Evolutionary conservation across 92 coral and sea anemone species (phyloP).

Genomic region (Umimayanthus kanabou): DNA sequence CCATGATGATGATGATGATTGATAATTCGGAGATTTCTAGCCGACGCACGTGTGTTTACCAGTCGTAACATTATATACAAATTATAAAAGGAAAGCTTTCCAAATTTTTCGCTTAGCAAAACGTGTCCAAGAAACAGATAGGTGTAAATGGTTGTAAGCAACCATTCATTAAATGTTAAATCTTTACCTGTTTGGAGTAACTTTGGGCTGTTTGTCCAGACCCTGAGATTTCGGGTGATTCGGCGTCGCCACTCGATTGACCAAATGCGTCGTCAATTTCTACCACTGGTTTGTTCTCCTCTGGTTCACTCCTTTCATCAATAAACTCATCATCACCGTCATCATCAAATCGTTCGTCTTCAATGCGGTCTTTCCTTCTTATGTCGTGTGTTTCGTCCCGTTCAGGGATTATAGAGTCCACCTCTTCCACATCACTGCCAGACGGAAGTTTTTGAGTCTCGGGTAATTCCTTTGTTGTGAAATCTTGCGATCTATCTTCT

Average conservation of each 20-base stretch:
- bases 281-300: neutral
- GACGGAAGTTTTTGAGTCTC: constrained; percentile 30
- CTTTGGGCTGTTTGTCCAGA: neutral
- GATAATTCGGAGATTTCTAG: no score
- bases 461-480: constrained; percentile 33
- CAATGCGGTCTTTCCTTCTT: constrained; percentile 14
- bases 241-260: neutral
- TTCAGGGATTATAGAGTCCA: neutral
- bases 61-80: no score
- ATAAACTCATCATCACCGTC: neutral
- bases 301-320: constrained; percentile 3
- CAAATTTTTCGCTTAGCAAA: no score
- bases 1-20: no score
- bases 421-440: neutral
- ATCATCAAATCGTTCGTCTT: constrained; percentile 14
- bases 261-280: constrained; percentile 2
- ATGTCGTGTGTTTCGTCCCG: constrained; percentile 1
- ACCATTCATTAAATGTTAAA: neutral
- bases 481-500: constrained; percentile 38
- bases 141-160: no score
- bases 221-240: constrained; percentile 7
- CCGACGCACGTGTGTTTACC: no score
- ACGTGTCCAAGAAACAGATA: no score
- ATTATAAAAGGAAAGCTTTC: no score
- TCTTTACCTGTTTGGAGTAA: neutral